These are phyloP conservation scores for Huso huso DNA, from an alignment of 2,797 vertebrate genomes.

Conservation along the genomic window DNA sequence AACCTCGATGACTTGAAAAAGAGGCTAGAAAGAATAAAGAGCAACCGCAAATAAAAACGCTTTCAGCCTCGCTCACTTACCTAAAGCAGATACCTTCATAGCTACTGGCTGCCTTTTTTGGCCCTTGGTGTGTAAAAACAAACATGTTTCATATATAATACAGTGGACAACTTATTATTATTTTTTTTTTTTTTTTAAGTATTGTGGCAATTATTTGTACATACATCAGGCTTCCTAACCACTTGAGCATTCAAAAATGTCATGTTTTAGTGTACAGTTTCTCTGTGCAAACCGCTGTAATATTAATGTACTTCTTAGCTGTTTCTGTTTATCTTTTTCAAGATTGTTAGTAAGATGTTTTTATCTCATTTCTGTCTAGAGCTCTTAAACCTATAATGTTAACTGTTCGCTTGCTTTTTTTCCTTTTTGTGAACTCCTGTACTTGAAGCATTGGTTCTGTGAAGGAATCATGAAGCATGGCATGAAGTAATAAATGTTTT, in stretches of 20 bases:
- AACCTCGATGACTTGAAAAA: constrained; percentile 99
- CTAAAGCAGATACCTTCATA: constrained; percentile 55
- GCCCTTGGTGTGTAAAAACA: constrained; percentile 50
- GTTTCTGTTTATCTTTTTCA: constrained; percentile 35
- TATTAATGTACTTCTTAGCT: constrained; percentile 50
- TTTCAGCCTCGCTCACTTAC: constrained; percentile 30
- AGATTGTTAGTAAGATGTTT: constrained; percentile 6
- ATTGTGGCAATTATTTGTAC: constrained; percentile 66
- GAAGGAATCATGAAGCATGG: constrained; percentile 73
- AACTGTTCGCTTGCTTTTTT: no score
- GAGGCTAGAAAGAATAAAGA: constrained; percentile 96
- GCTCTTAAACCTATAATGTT: no score
- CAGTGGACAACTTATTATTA: constrained; percentile 34
- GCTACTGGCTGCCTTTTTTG: constrained; percentile 43
- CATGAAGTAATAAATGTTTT: constrained; percentile 81
- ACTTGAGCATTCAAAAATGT: constrained; percentile 36
- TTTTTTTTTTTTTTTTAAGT: constrained; percentile 41
- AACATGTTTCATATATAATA: constrained; percentile 61
- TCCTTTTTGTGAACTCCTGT: constrained; percentile 39
- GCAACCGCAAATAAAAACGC: constrained; percentile 78
- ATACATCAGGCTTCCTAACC: constrained; percentile 60
- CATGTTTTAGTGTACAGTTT: constrained; percentile 56
- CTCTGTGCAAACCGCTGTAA: constrained; percentile 46
- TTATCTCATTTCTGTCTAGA: no score
- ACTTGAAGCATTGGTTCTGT: constrained; percentile 69